A percentile compares a stretch with the other conserved stretches of the same genome.
Conservation (phyloP, 2,113 vertebrate species). For the Pygoscelis antarcticus region DNA sequence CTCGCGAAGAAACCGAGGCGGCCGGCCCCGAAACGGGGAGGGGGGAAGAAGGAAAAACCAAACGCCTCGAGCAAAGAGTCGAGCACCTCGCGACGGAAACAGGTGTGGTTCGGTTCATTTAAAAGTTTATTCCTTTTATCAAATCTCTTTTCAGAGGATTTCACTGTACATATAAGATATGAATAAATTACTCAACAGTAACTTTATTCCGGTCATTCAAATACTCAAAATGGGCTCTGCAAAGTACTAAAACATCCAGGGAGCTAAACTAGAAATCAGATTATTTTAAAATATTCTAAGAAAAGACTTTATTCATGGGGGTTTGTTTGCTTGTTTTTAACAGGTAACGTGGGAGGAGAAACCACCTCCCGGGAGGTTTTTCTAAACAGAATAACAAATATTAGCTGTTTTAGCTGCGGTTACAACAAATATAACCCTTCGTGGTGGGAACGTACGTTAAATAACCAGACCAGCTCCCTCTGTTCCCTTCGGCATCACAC, state of each 20-base stretch:
- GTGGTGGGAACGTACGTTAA: neutral
- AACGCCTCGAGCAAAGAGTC: fast-evolving
- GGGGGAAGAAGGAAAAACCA: neutral
- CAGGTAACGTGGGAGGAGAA: neutral
- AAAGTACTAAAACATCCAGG: slow-evolving; percentile 48
- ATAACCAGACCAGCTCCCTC: neutral
- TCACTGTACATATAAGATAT: neutral
- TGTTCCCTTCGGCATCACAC: neutral
- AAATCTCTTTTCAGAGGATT: neutral
- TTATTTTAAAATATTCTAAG: neutral
- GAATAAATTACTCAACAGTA: slow-evolving; percentile 58
- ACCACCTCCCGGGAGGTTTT: neutral
- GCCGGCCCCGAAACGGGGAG: fast-evolving
- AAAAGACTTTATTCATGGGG: neutral
- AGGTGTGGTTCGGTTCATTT: neutral
- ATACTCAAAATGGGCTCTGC: neutral
- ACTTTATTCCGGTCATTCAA: slow-evolving; percentile 47
- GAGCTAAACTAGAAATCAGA: slow-evolving; percentile 48
- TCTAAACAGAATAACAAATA: neutral
- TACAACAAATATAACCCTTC: neutral
- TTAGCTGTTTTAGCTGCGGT: neutral
- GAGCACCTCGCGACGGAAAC: neutral
- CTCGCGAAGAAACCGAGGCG: neutral
- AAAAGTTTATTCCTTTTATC: slow-evolving; percentile 28
- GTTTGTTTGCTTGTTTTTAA: neutral